A percentile compares a stretch with the other conserved stretches of the same genome.
phyloP scores from a whole-genome alignment of 2,113 vertebrate genomes.

The Bolborhynchus lineola region DNA sequence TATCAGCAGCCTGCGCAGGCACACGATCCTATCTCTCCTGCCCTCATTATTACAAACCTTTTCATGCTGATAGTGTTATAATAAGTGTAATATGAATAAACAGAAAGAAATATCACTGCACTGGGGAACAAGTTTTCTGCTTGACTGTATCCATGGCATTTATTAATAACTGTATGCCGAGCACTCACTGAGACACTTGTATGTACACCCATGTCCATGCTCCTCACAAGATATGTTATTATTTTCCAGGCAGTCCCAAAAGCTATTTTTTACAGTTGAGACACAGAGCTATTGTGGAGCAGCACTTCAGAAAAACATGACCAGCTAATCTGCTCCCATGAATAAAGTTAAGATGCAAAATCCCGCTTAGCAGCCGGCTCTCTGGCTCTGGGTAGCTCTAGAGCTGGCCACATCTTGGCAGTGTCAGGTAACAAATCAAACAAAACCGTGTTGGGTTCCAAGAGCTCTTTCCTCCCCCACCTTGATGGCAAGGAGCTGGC shows the following conservation, averaged over 20 bases:
- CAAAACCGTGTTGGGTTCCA: not conserved
- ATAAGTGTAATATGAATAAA: constrained; percentile 29
- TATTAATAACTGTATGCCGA: not conserved
- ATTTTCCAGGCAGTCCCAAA: not conserved
- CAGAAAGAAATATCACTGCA: not conserved
- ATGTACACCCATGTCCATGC: not conserved
- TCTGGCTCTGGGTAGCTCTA: not conserved
- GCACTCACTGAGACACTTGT: not conserved
- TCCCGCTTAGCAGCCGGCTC: not conserved
- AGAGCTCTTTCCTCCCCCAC: not conserved
- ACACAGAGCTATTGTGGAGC: not conserved
- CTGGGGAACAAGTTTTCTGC: not conserved
- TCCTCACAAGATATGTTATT: not conserved
- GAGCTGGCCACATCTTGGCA: not conserved
- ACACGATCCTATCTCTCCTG: constrained; percentile 23
- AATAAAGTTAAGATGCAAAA: not conserved
- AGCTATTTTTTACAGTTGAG: not conserved
- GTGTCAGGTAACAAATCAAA: not conserved
- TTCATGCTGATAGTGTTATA: not conserved
- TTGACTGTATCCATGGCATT: constrained; percentile 4
- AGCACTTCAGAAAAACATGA: not conserved
- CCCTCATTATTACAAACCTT: constrained; percentile 23
- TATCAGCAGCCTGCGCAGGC: not conserved
- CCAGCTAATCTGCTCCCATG: not conserved
- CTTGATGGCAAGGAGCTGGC: not conserved